Evolutionary conservation across 2,888 invertebrate genomes (phyloP).

Genomic region (Cheilosia urbana): DNA sequence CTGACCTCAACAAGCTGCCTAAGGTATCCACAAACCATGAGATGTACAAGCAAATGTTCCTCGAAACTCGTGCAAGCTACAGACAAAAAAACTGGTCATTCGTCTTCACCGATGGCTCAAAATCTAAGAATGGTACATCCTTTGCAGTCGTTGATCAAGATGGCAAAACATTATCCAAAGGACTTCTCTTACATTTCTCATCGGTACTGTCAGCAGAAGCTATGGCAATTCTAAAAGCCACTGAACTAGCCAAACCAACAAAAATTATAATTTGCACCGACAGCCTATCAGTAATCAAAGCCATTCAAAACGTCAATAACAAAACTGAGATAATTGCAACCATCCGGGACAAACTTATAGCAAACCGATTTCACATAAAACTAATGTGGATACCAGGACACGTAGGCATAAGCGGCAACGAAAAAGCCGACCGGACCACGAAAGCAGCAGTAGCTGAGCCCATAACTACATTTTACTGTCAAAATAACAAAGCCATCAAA

Average conservation of each 20-base stretch:
- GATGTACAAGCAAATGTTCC: background rate
- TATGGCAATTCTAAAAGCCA: background rate
- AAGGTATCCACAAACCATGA: too few species aligned
- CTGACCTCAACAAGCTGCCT: background rate
- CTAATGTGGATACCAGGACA: too few species aligned
- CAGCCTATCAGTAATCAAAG: too few species aligned
- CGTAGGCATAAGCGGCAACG: constrained; percentile 2
- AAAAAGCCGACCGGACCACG: background rate
- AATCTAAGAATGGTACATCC: background rate
- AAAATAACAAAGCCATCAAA: background rate
- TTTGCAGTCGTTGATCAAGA: background rate
- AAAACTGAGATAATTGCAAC: too few species aligned
- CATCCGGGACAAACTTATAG: too few species aligned
- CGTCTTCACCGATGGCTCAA: too few species aligned
- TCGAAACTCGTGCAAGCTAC: too few species aligned
- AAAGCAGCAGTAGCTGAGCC: background rate
- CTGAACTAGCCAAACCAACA: background rate
- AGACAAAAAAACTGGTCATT: too few species aligned
- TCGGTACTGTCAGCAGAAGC: background rate
- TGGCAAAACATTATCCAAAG: background rate
- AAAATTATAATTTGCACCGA: background rate
- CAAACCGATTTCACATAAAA: background rate
- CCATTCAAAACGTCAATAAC: too few species aligned
- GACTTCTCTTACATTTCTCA: background rate
- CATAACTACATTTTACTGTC: background rate